These are phyloP conservation scores for Drosophila guanche DNA, from an alignment of 1,140 invertebrate genomes.

Conservation along the genomic window DNA sequence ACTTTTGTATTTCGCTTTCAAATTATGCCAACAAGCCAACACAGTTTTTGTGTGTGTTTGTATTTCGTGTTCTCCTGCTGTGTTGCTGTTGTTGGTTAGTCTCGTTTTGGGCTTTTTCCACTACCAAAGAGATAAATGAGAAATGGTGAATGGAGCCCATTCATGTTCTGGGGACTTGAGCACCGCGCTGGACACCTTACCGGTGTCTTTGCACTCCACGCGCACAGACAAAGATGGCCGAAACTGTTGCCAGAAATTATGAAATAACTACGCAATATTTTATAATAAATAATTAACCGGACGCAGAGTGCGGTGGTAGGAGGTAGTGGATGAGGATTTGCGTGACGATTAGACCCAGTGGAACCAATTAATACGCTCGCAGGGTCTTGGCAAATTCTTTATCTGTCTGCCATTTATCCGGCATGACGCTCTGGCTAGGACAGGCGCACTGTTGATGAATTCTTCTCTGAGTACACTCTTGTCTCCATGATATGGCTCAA, in stretches of 20 bases:
- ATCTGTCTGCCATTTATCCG: conserved; percentile 39
- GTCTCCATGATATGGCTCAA: conserved; percentile 26
- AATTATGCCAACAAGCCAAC: conserved; percentile 12
- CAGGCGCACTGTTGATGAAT: conserved; percentile 15
- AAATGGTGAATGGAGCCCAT: conserved; percentile 70
- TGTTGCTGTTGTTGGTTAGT: conserved; percentile 16
- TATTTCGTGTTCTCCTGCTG: conserved; percentile 38
- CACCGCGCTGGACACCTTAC: conserved; percentile 19
- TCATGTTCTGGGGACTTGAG: conserved; percentile 41
- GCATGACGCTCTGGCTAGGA: too few species aligned
- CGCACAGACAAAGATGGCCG: conserved; percentile 1
- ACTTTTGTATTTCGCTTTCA: conserved; percentile 41
- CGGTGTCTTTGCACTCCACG: conserved; percentile 30
- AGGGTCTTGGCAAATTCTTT: conserved; percentile 6
- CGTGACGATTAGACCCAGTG: conserved; percentile 6
- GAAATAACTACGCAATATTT: conserved; percentile 30
- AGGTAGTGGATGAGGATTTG: conserved; percentile 1
- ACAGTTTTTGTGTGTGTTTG: conserved; percentile 19
- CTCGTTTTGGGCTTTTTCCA: conserved; percentile 69
- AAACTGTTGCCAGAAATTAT: conserved; percentile 55
- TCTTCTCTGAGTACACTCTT: conserved; percentile 7
- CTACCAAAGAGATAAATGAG: conserved; percentile 50
- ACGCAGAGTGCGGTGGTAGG: conserved; percentile 28
- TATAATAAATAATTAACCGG: conserved; percentile 7
- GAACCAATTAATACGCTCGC: not conserved